phyloP scores from a whole-genome alignment of 30 jellyfish, hydroid and myxozoan genomes.

The Morbakka virulenta region DNA sequence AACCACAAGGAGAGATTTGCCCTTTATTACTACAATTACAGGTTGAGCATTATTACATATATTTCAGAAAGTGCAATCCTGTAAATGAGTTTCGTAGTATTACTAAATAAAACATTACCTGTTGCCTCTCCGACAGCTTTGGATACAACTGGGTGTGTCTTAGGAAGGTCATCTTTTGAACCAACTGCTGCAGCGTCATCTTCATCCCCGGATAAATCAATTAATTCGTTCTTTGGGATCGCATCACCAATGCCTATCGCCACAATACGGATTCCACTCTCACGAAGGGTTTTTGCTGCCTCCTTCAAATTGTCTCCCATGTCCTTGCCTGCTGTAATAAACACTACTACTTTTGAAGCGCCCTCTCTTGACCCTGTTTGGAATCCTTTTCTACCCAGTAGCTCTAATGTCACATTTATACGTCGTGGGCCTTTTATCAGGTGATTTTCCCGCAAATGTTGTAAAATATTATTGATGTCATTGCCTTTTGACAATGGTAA shows the following conservation, averaged over 20 bases:
- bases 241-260: background rate
- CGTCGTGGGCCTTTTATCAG: slow-evolving; percentile 18
- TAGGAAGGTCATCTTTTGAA: too few relatives aligned
- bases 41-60: too few relatives aligned
- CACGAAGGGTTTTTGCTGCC: background rate
- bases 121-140: too few relatives aligned
- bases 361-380: slow-evolving; percentile 7
- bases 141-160: too few relatives aligned
- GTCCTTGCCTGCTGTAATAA: slow-evolving; percentile 19
- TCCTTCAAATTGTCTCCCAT: background rate
- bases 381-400: background rate
- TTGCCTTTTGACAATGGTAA: slow-evolving; percentile 12
- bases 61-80: too few relatives aligned
- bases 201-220: too few relatives aligned
- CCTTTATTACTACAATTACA: too few relatives aligned
- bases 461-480: background rate
- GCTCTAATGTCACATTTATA: background rate
- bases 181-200: too few relatives aligned
- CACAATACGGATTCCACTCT: background rate
- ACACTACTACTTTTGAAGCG: slow-evolving; percentile 34
- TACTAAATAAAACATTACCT: too few relatives aligned
- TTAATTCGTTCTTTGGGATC: background rate
- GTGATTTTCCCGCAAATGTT: background rate
- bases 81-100: too few relatives aligned
- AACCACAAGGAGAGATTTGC: too few relatives aligned